phyloP scores from a whole-genome alignment of 2,888 invertebrate genomes.

The Rotaria magnacalcarata region DNA sequence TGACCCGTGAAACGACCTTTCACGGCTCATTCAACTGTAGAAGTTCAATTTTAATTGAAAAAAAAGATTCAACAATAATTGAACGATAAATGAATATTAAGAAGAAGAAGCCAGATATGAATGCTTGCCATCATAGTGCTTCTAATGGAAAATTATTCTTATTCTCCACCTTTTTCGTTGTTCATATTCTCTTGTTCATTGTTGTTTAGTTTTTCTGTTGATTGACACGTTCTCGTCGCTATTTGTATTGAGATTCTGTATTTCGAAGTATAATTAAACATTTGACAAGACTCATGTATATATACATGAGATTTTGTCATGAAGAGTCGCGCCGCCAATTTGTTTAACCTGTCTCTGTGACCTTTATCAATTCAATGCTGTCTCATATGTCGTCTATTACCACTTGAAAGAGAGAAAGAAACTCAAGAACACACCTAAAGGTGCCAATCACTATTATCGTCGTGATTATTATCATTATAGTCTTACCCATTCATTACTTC shows the following conservation, averaged over 20 bases:
- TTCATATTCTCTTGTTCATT: background rate
- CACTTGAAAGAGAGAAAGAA: background rate
- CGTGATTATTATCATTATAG: background rate
- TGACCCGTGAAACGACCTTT: conserved; percentile 2
- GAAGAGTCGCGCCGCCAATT: background rate
- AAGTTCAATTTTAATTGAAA: conserved; percentile 19
- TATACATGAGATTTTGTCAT: background rate
- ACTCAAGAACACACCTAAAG: conserved; percentile 12
- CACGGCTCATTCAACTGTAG: background rate
- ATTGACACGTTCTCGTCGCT: background rate
- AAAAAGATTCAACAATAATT: background rate
- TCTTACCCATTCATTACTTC: conserved; percentile 16
- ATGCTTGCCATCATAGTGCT: background rate
- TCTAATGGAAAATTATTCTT: background rate
- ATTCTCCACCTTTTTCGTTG: background rate
- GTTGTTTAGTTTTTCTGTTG: background rate
- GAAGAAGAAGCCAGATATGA: background rate
- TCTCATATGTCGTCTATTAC: conserved; percentile 12
- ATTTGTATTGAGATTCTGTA: background rate
- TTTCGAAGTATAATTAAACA: background rate
- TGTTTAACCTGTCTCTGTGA: conserved; percentile 3
- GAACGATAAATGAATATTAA: background rate
- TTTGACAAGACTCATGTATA: background rate
- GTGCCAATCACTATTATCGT: background rate
- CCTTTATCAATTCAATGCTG: background rate